These are phyloP conservation scores for Micromussa lordhowensis DNA, from an alignment of 92 coral and sea anemone genomes.

Conservation along the genomic window DNA sequence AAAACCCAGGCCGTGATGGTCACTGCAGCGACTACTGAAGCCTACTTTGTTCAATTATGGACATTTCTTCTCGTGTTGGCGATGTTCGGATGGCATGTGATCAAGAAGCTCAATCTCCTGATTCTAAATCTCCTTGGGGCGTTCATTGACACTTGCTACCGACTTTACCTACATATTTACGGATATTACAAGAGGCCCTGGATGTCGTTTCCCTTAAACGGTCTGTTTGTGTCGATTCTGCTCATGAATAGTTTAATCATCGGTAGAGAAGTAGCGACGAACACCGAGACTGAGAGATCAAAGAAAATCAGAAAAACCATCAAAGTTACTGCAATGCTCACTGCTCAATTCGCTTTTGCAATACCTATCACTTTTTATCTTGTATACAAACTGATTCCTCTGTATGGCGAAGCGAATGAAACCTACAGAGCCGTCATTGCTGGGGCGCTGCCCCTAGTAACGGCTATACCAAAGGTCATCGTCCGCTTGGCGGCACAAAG, in stretches of 20 bases:
- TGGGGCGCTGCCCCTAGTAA: conserved; percentile 51
- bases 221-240: conserved; percentile 46
- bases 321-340: conserved; percentile 27
- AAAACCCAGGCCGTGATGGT: conserved; percentile 51
- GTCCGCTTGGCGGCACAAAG: conserved; percentile 62
- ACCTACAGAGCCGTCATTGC: conserved; percentile 39
- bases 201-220: conserved; percentile 53
- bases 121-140: conserved; percentile 59
- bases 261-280: conserved; percentile 34
- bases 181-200: conserved; percentile 55
- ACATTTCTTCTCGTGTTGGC: conserved; percentile 35
- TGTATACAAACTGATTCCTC: conserved; percentile 59
- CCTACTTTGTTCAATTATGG: conserved; percentile 63
- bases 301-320: conserved; percentile 16
- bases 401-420: conserved; percentile 46
- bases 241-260: conserved; percentile 51
- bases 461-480: conserved; percentile 57
- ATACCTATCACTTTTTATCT: conserved; percentile 43
- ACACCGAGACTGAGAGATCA: not conserved
- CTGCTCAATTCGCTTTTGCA: conserved; percentile 61
- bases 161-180: conserved; percentile 58
- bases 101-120: conserved; percentile 60
- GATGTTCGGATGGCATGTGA: conserved; percentile 55
- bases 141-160: conserved; percentile 55
- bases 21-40: conserved; percentile 50